phyloP scores from a whole-genome alignment of 2,888 invertebrate species.

The Synanthedon myopaeformis region DNA sequence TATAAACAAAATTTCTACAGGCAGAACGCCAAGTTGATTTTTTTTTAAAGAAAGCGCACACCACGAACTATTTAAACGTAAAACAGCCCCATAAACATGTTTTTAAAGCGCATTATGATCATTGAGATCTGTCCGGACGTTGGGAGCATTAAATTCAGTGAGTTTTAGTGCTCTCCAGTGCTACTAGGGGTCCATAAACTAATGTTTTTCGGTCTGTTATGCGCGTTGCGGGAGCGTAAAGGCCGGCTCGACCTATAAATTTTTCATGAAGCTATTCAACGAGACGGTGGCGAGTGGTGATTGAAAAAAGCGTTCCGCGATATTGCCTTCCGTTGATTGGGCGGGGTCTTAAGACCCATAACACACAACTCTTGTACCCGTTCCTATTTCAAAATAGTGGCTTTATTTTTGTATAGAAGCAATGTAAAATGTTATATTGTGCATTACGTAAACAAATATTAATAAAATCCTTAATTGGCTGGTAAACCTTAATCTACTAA shows the following conservation, averaged over 20 bases:
- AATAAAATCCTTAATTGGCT: too few species aligned
- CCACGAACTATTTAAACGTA: background rate
- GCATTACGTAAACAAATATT: too few species aligned
- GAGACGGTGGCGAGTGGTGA: constrained; percentile 37
- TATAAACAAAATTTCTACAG: background rate
- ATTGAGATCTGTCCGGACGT: constrained; percentile 19
- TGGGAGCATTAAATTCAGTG: constrained; percentile 31
- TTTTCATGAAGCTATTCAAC: constrained; percentile 56
- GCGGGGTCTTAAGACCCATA: constrained; percentile 14
- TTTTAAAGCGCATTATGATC: constrained; percentile 3
- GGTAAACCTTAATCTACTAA: too few species aligned
- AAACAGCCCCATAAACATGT: background rate
- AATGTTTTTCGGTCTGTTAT: constrained; percentile 55
- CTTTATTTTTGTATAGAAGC: too few species aligned
- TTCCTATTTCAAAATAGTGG: too few species aligned
- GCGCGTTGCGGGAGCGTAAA: constrained; percentile 37
- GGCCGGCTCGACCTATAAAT: constrained; percentile 39
- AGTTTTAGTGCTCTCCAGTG: constrained; percentile 33
- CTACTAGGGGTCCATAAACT: constrained; percentile 45
- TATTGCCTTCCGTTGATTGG: constrained; percentile 41
- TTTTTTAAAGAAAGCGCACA: background rate
- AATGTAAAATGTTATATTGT: too few species aligned
- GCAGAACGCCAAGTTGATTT: background rate
- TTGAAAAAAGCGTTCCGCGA: constrained; percentile 53
- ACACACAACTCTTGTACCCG: too few species aligned